phyloP scores from a whole-genome alignment of 2,797 vertebrate species.

The Ataeniobius toweri region DNA sequence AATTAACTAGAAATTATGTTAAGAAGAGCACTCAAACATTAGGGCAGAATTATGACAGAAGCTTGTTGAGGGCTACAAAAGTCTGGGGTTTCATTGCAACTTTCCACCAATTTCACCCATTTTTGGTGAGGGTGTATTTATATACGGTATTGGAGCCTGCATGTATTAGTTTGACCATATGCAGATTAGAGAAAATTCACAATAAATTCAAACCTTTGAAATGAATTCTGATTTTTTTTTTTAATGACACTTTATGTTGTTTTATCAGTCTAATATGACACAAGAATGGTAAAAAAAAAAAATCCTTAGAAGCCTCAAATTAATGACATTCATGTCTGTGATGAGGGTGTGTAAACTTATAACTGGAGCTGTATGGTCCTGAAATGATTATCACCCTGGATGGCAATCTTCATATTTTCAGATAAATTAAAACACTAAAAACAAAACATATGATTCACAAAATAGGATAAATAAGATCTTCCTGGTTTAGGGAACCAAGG shows the following conservation, averaged over 20 bases:
- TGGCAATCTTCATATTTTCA: slow-evolving; percentile 27
- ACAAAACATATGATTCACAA: slow-evolving; percentile 22
- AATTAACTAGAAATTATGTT: neutral
- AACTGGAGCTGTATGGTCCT: slow-evolving; percentile 12
- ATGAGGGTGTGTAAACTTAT: neutral
- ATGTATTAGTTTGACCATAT: neutral
- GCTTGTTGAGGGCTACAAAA: neutral
- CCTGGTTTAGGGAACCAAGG: slow-evolving; percentile 10
- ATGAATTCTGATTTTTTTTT: neutral
- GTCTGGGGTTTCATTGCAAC: neutral
- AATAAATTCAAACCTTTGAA: neutral
- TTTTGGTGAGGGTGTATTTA: neutral
- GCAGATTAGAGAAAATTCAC: neutral
- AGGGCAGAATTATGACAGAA: neutral
- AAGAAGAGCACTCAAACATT: neutral
- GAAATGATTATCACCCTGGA: slow-evolving; percentile 30
- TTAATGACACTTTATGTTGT: neutral
- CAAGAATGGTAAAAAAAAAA: neutral
- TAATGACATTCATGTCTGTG: neutral
- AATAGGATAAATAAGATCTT: slow-evolving; percentile 22
- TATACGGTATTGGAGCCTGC: neutral
- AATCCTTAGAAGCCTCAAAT: neutral
- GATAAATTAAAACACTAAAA: slow-evolving; percentile 22
- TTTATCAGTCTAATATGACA: neutral
- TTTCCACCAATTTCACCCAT: neutral